Base-by-base conservation (phyloP, 2,888 invertebrate genomes). In the Keiferia lycopersicella region DNA sequence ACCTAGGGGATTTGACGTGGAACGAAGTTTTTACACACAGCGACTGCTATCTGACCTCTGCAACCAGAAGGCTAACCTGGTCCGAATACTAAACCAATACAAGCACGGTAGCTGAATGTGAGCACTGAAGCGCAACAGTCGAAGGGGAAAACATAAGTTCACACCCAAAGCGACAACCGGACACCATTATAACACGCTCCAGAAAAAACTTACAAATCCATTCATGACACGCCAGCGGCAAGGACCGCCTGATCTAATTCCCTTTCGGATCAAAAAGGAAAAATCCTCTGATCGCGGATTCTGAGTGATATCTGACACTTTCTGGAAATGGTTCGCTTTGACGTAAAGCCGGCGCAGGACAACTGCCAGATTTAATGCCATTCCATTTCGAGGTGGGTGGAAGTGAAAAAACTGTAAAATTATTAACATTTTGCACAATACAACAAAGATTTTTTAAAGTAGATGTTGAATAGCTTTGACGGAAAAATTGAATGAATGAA, bases 321-420 rank as follows among this genome's bases (percentile, higher is more conserved):
- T 2, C 26, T 20, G 8, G 58, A 59, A 59, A 45, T 8, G 1
- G 20, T n/a, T 4, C 59, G 41, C 59, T 16, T 45, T 45, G 59
- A 59, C 59, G 20, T 16, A 34, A 56, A 56, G 16, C 56, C 51
- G 51, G 22, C 51, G 22, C 56, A 18, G 56, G 12, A 56, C 56
- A 56, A 34, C 56, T 56, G 56, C 34, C 34, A n/a, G 34, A 14
- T 30, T 30, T 56, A 34, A 34, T 30, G n/a, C 30, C 34, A 12
- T 18, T 34, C 22, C 0, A 6, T 22, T 53, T 53, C n/a, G 16
- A 56, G n/a, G n/a, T 45, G 11, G 16, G 1, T 50, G 50, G 11
- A 50, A 11, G 12, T 34, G 18, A 50, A 50, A 50, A 8, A 18
- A 18, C 50, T 50, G 22, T 18, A 11, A 50, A 18, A 50, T 20